Conservation (phyloP, 2,888 invertebrate species). For the Heliconius ismenius region DNA sequence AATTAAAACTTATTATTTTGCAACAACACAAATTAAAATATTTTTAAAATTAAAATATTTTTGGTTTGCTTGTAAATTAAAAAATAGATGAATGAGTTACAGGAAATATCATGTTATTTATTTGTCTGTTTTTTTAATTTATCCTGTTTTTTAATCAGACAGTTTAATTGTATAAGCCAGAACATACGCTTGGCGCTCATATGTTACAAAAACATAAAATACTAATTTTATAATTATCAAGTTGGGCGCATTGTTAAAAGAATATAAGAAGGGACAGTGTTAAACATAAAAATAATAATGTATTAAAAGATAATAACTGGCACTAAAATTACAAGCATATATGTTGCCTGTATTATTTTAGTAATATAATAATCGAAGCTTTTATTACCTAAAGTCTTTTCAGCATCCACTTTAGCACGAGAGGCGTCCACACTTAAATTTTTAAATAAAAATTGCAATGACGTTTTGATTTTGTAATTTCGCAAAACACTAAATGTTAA, state of each 20-base stretch:
- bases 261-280: background rate
- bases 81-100: too few relatives aligned
- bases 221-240: background rate
- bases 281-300: background rate
- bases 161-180: background rate
- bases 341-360: background rate
- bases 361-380: background rate
- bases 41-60: too few relatives aligned
- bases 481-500: slow-evolving; percentile 61
- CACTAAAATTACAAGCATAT: background rate
- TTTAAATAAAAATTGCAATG: slow-evolving; percentile 22
- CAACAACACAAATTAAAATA: too few relatives aligned
- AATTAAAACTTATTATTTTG: too few relatives aligned
- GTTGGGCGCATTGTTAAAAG: background rate
- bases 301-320: background rate
- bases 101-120: too few relatives aligned
- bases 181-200: background rate
- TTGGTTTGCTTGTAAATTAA: too few relatives aligned
- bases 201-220: background rate
- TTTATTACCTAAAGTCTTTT: slow-evolving; percentile 39
- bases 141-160: background rate
- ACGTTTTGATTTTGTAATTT: slow-evolving; percentile 55
- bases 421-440: slow-evolving; percentile 29
- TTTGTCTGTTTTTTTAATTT: too few relatives aligned
- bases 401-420: slow-evolving; percentile 19